Conservation (phyloP, 2,797 vertebrate species). For the Menidia menidia region DNA sequence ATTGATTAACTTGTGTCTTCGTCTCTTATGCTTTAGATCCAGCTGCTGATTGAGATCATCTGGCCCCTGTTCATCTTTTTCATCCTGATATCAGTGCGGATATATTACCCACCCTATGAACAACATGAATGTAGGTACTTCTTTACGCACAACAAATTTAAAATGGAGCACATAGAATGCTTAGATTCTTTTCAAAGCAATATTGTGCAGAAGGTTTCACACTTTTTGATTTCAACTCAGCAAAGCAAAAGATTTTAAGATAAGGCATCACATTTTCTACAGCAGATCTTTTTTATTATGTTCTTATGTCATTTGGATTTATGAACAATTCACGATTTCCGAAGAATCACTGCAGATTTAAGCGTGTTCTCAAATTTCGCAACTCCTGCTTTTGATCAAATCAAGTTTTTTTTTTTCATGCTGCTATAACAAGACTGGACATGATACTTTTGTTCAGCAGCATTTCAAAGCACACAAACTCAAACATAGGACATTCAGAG, state of each 20-base stretch:
- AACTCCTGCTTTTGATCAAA: background rate
- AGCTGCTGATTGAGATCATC: slow-evolving; percentile 93
- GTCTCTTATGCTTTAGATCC: slow-evolving; percentile 81
- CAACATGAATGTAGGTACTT: slow-evolving; percentile 94
- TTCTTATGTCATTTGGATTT: too few relatives aligned
- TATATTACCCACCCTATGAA: slow-evolving; percentile 94
- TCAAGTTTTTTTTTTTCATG: background rate
- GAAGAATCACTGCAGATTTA: background rate
- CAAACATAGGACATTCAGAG: slow-evolving; percentile 22
- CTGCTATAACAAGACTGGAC: background rate
- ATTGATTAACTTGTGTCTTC: slow-evolving; percentile 8
- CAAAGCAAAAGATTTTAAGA: too few relatives aligned
- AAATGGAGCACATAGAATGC: background rate
- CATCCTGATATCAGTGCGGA: slow-evolving; percentile 95
- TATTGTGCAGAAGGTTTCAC: slow-evolving; percentile 25
- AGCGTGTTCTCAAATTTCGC: background rate
- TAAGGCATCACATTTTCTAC: too few relatives aligned
- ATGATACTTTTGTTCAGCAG: background rate
- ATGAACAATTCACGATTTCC: background rate
- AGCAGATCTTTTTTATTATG: too few relatives aligned
- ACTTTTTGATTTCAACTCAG: slow-evolving; percentile 12
- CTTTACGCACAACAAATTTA: background rate
- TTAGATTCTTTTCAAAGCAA: background rate
- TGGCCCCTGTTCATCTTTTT: slow-evolving; percentile 99
- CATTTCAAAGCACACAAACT: background rate